A percentile compares a stretch with the other conserved stretches of the same genome.
These are phyloP conservation scores for Sebastolobus altivelis DNA, from an alignment of 2,797 vertebrate genomes.

Conservation along the genomic window DNA sequence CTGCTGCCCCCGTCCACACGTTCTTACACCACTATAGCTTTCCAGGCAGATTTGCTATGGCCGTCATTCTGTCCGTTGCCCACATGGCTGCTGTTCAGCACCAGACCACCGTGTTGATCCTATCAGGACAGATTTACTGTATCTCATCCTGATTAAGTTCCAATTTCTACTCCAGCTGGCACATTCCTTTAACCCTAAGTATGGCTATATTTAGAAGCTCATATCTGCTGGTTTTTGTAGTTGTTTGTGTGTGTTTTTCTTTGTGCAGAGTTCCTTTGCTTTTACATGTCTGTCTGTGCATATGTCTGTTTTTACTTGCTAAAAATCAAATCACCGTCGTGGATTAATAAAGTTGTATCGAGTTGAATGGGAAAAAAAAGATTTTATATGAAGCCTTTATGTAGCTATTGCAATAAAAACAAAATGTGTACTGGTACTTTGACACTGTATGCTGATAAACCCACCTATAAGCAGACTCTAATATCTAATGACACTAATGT, in stretches of 20 bases:
- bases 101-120: constrained; percentile 40
- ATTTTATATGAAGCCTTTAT: not conserved
- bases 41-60: not conserved
- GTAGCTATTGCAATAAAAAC: not conserved
- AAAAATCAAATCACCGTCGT: too few species aligned
- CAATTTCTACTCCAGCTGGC: not conserved
- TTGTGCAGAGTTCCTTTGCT: not conserved
- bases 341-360: too few species aligned
- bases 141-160: constrained; percentile 19
- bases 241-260: not conserved
- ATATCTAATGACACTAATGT: too few species aligned
- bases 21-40: not conserved
- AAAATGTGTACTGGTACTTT: not conserved
- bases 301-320: too few species aligned
- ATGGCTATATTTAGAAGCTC: not conserved
- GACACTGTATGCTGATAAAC: not conserved
- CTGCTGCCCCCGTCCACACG: too few species aligned
- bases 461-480: not conserved
- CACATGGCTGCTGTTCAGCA: constrained; percentile 1
- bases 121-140: constrained; percentile 37
- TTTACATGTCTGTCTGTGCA: too few species aligned
- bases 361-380: too few species aligned
- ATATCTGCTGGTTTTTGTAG: not conserved
- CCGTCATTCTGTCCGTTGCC: not conserved
- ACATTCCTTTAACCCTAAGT: not conserved